phyloP scores from a whole-genome alignment of 2,113 vertebrate species.

The Notechis scutatus region DNA sequence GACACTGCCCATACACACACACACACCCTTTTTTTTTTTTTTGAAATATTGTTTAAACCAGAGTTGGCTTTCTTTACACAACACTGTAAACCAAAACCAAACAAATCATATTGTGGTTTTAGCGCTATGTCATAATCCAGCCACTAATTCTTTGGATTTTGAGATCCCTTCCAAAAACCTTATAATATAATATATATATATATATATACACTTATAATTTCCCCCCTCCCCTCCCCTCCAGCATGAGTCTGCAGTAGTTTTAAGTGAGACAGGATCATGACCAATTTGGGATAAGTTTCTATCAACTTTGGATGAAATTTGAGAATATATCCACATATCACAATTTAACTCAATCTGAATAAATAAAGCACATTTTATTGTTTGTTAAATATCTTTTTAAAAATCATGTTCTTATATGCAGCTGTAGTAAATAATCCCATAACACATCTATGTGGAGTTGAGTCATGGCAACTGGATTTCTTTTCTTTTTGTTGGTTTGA shows the following conservation, averaged over 20 bases:
- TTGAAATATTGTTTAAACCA: neutral
- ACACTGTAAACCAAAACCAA: neutral
- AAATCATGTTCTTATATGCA: accelerated
- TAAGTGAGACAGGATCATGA: neutral
- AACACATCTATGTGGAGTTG: neutral
- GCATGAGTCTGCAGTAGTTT: neutral
- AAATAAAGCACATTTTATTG: neutral
- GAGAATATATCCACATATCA: neutral
- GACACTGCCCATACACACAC: neutral
- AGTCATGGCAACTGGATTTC: neutral
- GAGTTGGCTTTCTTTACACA: neutral
- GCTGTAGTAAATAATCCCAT: neutral
- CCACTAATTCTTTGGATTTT: neutral
- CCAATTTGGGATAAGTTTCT: neutral
- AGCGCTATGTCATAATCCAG: neutral
- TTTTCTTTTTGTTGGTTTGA: neutral
- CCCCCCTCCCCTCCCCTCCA: neutral
- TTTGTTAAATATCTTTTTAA: neutral
- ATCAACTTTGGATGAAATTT: neutral
- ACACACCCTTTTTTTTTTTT: neutral
- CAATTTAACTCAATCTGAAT: neutral
- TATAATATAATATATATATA: too few species aligned
- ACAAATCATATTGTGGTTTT: neutral
- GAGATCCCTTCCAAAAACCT: neutral
- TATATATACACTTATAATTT: neutral